These are phyloP conservation scores for Piscicola geometra DNA, from an alignment of 2,888 invertebrate genomes.

Conservation along the genomic window DNA sequence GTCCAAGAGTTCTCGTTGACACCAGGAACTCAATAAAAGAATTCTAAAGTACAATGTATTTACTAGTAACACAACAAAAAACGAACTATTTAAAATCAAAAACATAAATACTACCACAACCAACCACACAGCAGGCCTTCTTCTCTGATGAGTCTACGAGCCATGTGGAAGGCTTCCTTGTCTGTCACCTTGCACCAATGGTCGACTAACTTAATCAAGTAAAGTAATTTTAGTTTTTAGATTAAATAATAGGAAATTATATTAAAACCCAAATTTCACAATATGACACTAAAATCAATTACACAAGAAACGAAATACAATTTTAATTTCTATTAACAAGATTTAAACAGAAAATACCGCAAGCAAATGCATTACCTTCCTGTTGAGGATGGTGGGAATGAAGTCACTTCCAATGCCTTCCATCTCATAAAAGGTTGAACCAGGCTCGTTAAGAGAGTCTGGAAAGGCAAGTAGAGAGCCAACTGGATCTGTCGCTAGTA, in stretches of 20 bases:
- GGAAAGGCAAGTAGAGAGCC: slow-evolving; percentile 86
- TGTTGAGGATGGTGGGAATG: slow-evolving; percentile 76
- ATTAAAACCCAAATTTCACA: no score
- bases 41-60: neutral
- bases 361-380: slow-evolving; percentile 48
- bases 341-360: neutral
- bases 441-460: slow-evolving; percentile 67
- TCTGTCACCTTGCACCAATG: slow-evolving; percentile 83
- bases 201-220: slow-evolving; percentile 65
- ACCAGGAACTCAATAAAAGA: neutral
- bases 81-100: neutral
- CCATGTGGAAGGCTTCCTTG: slow-evolving; percentile 72
- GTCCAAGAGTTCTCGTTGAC: neutral
- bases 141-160: slow-evolving; percentile 78
- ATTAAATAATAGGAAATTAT: no score
- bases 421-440: slow-evolving; percentile 77
- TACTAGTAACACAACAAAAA: neutral
- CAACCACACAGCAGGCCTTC: slow-evolving; percentile 88
- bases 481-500: slow-evolving; percentile 84
- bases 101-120: slow-evolving; percentile 43
- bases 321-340: neutral
- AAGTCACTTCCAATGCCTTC: slow-evolving; percentile 95
- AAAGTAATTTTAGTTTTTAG: neutral
- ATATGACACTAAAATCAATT: no score
- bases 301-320: neutral